phyloP scores from a whole-genome alignment of 2,888 invertebrate genomes.

The Ormia ochracea region DNA sequence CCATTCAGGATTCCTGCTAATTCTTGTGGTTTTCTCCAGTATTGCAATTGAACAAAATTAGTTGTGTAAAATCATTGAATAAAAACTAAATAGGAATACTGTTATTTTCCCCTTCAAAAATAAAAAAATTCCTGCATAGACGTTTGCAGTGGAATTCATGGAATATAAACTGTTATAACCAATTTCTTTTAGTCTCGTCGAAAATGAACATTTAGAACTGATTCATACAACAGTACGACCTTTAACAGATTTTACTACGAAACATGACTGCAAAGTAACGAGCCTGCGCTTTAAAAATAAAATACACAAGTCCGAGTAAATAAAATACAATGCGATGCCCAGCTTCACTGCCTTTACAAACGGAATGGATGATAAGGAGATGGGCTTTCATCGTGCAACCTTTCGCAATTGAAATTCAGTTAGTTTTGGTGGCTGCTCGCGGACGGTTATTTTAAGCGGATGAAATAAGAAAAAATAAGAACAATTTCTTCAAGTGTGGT shows the following conservation, averaged over 20 bases:
- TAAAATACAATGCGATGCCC: background rate
- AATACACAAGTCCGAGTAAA: slow-evolving; percentile 37
- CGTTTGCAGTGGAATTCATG: background rate
- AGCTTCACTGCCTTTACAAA: slow-evolving; percentile 32
- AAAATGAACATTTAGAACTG: slow-evolving; percentile 55
- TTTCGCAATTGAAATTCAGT: slow-evolving; percentile 72
- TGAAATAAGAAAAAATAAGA: slow-evolving; percentile 60
- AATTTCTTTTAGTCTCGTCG: slow-evolving; percentile 44
- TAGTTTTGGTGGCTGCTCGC: slow-evolving; percentile 73
- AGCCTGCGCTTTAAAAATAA: slow-evolving; percentile 58
- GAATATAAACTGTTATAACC: background rate
- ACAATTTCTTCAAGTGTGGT: background rate
- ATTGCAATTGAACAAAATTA: background rate
- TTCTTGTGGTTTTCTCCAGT: background rate
- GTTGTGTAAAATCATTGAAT: background rate
- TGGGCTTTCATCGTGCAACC: slow-evolving; percentile 43
- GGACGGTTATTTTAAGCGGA: slow-evolving; percentile 72
- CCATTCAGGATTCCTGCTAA: too few species aligned
- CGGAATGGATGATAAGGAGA: background rate
- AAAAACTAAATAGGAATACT: background rate
- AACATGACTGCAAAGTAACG: background rate
- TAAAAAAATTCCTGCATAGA: background rate
- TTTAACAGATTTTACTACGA: slow-evolving; percentile 54
- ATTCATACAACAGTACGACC: slow-evolving; percentile 29
- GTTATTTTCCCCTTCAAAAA: slow-evolving; percentile 12